Evolutionary conservation across 2,888 invertebrate genomes (phyloP).

Genomic region (Ceramica pisi): DNA sequence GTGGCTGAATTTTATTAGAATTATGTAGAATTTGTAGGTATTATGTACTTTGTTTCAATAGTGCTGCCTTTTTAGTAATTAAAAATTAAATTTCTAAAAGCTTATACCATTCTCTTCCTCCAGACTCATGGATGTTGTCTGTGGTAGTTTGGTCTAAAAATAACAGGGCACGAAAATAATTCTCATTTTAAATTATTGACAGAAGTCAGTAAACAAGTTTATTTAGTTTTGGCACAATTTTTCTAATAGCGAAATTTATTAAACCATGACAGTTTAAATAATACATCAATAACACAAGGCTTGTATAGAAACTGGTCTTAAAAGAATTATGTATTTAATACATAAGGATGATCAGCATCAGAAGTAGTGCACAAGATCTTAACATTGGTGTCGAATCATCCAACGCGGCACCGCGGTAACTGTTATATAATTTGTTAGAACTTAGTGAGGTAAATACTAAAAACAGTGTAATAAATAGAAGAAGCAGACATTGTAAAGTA

Average conservation of each 20-base stretch:
- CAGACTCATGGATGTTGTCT: constrained; percentile 47
- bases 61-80: neutral
- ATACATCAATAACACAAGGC: neutral
- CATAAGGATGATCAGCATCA: constrained; percentile 33
- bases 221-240: constrained; percentile 4
- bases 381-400: constrained; percentile 21
- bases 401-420: constrained; percentile 23
- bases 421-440: constrained; percentile 51
- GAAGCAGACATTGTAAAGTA: constrained; percentile 17
- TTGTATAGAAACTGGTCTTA: neutral
- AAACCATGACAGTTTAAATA: constrained; percentile 12
- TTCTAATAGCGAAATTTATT: constrained; percentile 8
- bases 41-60: neutral
- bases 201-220: constrained; percentile 61
- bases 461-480: neutral
- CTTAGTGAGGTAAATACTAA: constrained; percentile 48
- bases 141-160: constrained; percentile 55
- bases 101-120: constrained; percentile 9
- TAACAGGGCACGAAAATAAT: constrained; percentile 39
- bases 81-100: neutral
- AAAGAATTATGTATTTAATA: constrained; percentile 15
- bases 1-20: neutral
- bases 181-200: constrained; percentile 66
- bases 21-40: neutral
- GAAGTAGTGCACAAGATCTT: constrained; percentile 22